These are phyloP conservation scores for Triops cancriformis DNA, from an alignment of 1,140 invertebrate species.

Conservation along the genomic window DNA sequence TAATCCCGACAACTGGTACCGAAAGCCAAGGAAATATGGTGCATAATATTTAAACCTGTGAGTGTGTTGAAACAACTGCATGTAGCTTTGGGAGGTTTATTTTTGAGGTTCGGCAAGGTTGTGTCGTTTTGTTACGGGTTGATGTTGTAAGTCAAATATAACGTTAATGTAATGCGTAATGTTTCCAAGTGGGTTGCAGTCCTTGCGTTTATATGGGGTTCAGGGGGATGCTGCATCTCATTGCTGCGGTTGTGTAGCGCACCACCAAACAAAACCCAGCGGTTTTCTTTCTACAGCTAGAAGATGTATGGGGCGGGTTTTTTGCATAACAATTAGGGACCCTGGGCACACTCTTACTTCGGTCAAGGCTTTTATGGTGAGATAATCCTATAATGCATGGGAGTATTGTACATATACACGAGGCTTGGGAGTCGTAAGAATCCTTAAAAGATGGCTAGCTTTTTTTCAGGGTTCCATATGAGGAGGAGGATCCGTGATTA, in stretches of 20 bases:
- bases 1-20: not conserved
- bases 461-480: not conserved
- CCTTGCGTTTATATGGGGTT: not conserved
- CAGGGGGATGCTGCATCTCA: not conserved
- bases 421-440: not conserved
- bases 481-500: slow-evolving; percentile 9
- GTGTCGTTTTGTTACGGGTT: not conserved
- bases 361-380: not conserved
- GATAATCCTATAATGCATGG: not conserved
- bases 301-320: slow-evolving; percentile 12
- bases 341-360: not conserved
- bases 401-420: not conserved
- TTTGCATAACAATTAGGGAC: slow-evolving; percentile 14
- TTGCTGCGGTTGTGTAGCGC: not conserved
- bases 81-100: not conserved
- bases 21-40: not conserved
- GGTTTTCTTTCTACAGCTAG: not conserved
- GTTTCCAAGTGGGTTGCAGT: not conserved
- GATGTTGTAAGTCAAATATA: not conserved
- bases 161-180: not conserved
- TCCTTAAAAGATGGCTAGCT: not conserved
- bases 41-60: not conserved
- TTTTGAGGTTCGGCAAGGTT: too few relatives aligned
- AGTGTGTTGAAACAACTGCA: not conserved
- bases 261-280: slow-evolving; percentile 4